Evolutionary conservation across 2,888 invertebrate species (phyloP).

Genomic region (Drosophila crucigera): DNA sequence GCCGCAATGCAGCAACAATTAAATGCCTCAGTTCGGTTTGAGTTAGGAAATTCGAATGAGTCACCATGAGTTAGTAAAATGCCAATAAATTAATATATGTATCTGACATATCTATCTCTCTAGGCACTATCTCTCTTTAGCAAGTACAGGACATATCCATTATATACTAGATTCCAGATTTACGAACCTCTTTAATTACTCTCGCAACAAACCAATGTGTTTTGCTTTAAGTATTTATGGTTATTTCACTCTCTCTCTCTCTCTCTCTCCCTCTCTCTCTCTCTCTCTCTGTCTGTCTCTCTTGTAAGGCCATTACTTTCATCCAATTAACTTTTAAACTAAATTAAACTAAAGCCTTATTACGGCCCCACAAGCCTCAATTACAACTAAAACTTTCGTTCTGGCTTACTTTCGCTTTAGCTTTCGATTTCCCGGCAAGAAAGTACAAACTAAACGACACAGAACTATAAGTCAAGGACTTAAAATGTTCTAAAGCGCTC

Average conservation of each 20-base stretch:
- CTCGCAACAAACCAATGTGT: background rate
- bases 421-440: slow-evolving; percentile 15
- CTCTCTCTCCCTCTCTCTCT: background rate
- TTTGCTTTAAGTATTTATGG: background rate
- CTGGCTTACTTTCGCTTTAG: slow-evolving; percentile 37
- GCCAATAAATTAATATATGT: background rate
- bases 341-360: slow-evolving; percentile 57
- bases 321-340: slow-evolving; percentile 60
- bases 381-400: slow-evolving; percentile 50
- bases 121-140: too few relatives aligned
- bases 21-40: background rate
- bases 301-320: slow-evolving; percentile 28
- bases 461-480: slow-evolving; percentile 69
- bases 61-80: background rate
- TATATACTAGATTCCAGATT: background rate
- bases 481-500: slow-evolving; percentile 51
- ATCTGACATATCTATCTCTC: background rate
- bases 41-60: background rate
- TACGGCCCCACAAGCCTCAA: slow-evolving; percentile 36
- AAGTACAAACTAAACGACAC: slow-evolving; percentile 43
- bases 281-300: background rate
- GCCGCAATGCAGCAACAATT: slow-evolving; percentile 2
- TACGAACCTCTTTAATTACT: background rate
- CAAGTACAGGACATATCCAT: background rate
- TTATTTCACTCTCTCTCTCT: background rate